A percentile compares a stretch with the other conserved stretches of the same genome.
These are phyloP conservation scores for Glyptemys insculpta DNA, from an alignment of 2,797 vertebrate genomes.

Conservation along the genomic window DNA sequence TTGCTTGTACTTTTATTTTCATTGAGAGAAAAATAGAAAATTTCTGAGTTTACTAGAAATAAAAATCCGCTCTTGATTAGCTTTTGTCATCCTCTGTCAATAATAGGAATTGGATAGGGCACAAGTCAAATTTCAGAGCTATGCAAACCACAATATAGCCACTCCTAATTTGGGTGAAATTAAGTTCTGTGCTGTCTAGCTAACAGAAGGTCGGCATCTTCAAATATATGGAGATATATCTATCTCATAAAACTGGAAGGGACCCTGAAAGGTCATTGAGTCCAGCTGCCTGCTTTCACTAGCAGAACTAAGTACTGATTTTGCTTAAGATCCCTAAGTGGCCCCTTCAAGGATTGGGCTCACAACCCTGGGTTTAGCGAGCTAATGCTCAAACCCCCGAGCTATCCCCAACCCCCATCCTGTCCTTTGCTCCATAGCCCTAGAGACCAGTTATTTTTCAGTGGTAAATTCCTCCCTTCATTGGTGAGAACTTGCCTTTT, in stretches of 20 bases:
- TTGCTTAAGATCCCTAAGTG: too few relatives aligned
- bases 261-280: too few relatives aligned
- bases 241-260: too few relatives aligned
- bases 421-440: not conserved
- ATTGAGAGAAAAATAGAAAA: not conserved
- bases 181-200: not conserved
- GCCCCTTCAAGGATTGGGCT: too few relatives aligned
- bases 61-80: not conserved
- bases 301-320: too few relatives aligned
- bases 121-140: not conserved
- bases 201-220: not conserved
- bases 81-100: not conserved
- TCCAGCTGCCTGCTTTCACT: too few relatives aligned
- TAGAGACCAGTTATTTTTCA: not conserved
- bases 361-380: too few relatives aligned
- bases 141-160: not conserved
- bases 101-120: not conserved
- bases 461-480: not conserved
- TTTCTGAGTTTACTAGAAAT: not conserved
- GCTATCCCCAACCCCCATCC: too few relatives aligned
- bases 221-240: too few relatives aligned
- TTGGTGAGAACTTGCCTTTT: not conserved
- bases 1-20: not conserved
- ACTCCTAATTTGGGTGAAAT: not conserved
- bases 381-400: too few relatives aligned